These are phyloP conservation scores for Drosophila serrata DNA, from an alignment of 1,140 invertebrate genomes.

Conservation along the genomic window DNA sequence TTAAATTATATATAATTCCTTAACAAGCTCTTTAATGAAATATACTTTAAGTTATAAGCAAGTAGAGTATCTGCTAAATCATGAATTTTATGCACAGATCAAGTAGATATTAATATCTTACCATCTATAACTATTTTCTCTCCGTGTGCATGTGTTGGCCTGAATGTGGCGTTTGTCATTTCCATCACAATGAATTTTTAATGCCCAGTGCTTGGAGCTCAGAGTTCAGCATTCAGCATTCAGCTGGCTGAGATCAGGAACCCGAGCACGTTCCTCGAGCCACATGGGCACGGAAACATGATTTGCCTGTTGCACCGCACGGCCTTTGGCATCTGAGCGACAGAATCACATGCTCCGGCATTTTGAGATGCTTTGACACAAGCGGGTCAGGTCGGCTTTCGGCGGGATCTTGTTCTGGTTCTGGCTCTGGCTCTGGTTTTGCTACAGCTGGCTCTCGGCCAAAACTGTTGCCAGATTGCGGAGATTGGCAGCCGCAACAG, in stretches of 20 bases:
- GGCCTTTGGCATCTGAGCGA: conserved; percentile 40
- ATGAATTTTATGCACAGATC: too few relatives aligned
- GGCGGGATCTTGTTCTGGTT: too few relatives aligned
- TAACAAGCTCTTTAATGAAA: too few relatives aligned
- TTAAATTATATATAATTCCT: too few relatives aligned
- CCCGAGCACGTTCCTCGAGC: conserved; percentile 41
- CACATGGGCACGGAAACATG: conserved; percentile 33
- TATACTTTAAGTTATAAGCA: too few relatives aligned
- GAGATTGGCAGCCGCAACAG: conserved; percentile 37
- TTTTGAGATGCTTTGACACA: conserved; percentile 42
- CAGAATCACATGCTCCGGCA: conserved; percentile 10
- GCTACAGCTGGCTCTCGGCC: conserved; percentile 8
- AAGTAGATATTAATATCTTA: neutral
- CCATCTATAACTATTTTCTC: neutral
- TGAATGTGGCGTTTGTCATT: conserved; percentile 45
- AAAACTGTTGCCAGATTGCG: conserved; percentile 30
- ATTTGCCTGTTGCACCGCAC: conserved; percentile 49
- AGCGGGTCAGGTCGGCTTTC: conserved; percentile 27
- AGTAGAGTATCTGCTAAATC: too few relatives aligned
- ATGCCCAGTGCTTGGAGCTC: conserved; percentile 34
- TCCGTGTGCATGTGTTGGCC: conserved; percentile 10
- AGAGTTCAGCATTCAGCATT: conserved; percentile 4
- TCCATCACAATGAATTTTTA: conserved; percentile 71
- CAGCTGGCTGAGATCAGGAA: conserved; percentile 22
- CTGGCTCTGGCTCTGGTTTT: conserved; percentile 2